Conservation (phyloP, 2,888 invertebrate species). For the Gnatocerus cornutus region DNA sequence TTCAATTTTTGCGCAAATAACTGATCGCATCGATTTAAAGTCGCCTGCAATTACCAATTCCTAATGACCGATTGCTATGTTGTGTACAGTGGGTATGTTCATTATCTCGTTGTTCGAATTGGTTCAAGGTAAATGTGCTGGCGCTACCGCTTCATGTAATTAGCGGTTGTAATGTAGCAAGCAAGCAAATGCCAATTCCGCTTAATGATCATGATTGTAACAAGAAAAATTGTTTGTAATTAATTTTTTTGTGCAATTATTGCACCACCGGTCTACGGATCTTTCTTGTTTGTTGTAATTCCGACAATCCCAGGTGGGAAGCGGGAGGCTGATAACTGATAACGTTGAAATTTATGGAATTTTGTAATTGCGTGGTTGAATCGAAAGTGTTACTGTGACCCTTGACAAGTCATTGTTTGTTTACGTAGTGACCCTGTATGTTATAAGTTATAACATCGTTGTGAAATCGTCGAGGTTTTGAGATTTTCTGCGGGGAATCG, state of each 20-base stretch:
- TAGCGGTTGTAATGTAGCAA: constrained; percentile 39
- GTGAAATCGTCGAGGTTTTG: constrained; percentile 12
- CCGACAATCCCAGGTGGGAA: constrained; percentile 2
- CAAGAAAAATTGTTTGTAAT: constrained; percentile 35
- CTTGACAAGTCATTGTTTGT: constrained; percentile 30
- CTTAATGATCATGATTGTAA: constrained; percentile 31
- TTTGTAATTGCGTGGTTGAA: constrained; percentile 18
- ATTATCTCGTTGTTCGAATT: constrained; percentile 39
- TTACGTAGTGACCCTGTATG: constrained; percentile 29
- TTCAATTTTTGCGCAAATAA: background rate
- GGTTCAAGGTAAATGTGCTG: constrained; percentile 44
- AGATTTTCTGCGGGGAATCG: constrained; percentile 1
- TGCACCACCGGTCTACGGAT: constrained; percentile 14
- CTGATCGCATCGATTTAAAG: constrained; percentile 8
- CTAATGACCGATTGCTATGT: constrained; percentile 19
- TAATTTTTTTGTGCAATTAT: constrained; percentile 31
- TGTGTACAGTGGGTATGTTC: constrained; percentile 18
- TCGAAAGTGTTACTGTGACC: constrained; percentile 34
- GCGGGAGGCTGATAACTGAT: background rate
- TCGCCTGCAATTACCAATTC: constrained; percentile 9
- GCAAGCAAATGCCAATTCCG: constrained; percentile 42
- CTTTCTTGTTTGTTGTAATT: constrained; percentile 2
- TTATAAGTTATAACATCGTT: constrained; percentile 4
- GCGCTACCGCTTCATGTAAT: constrained; percentile 42
- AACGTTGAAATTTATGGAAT: constrained; percentile 19